Conservation (phyloP, 2,797 vertebrate species). For the Notolabrus celidotus region DNA sequence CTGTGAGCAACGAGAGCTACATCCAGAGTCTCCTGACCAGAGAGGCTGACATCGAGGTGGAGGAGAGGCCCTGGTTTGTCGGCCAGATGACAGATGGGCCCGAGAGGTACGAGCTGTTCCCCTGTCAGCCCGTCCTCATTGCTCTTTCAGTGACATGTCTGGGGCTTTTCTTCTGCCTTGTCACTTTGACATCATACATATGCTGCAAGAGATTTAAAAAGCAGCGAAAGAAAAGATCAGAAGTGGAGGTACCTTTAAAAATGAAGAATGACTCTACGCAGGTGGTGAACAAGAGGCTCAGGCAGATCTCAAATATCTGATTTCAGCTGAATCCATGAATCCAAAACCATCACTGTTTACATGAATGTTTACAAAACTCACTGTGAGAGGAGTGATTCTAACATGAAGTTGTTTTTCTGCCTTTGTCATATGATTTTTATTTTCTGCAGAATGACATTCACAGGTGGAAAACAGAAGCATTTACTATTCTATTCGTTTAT, state of each 20-base stretch:
- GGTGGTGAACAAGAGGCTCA: slow-evolving; percentile 89
- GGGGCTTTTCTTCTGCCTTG: slow-evolving; percentile 89
- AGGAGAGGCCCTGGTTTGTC: slow-evolving; percentile 87
- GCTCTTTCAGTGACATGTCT: slow-evolving; percentile 91
- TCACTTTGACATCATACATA: slow-evolving; percentile 91
- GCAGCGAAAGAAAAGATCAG: slow-evolving; percentile 86
- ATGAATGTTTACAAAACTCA: slow-evolving; percentile 78
- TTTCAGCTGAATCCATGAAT: slow-evolving; percentile 34
- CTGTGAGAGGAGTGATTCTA: slow-evolving; percentile 58
- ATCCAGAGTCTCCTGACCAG: slow-evolving; percentile 93
- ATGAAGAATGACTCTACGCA: slow-evolving; percentile 87
- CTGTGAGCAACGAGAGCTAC: slow-evolving; percentile 97
- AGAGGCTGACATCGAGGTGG: slow-evolving; percentile 91
- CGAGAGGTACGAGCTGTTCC: slow-evolving; percentile 86
- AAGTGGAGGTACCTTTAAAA: slow-evolving; percentile 94
- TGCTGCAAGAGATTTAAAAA: slow-evolving; percentile 90
- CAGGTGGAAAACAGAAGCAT: neutral
- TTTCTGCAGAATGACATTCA: slow-evolving; percentile 3
- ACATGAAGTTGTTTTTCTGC: slow-evolving; percentile 55
- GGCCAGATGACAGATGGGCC: slow-evolving; percentile 86
- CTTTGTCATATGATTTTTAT: slow-evolving; percentile 44
- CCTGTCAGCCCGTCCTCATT: slow-evolving; percentile 91
- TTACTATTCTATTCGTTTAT: slow-evolving; percentile 12
- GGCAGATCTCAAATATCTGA: slow-evolving; percentile 96
- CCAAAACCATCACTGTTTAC: slow-evolving; percentile 69